These are phyloP conservation scores for Acleris laterana DNA, from an alignment of 2,888 invertebrate genomes.

Conservation along the genomic window DNA sequence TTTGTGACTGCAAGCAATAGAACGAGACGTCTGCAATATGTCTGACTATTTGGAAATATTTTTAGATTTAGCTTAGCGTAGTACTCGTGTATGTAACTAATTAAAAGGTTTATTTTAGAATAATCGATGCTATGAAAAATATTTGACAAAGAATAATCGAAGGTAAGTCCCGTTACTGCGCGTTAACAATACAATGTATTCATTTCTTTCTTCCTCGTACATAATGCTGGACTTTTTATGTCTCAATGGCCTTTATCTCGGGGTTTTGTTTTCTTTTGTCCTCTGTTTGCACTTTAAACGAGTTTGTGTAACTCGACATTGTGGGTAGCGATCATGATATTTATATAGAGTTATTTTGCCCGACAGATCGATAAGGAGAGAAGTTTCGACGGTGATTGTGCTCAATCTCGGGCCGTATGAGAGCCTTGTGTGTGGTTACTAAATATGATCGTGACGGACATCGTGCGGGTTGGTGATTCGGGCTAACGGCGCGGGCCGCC, in stretches of 20 bases:
- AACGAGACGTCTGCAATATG: slow-evolving; percentile 83
- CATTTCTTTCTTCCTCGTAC: slow-evolving; percentile 61
- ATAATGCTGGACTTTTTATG: slow-evolving; percentile 78
- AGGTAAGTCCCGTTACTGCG: slow-evolving; percentile 60
- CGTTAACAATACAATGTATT: slow-evolving; percentile 52
- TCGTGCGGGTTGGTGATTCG: slow-evolving; percentile 61
- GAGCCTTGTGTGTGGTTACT: slow-evolving; percentile 69
- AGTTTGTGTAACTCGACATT: slow-evolving; percentile 66
- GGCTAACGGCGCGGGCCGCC: slow-evolving; percentile 55
- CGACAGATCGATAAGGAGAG: slow-evolving; percentile 81
- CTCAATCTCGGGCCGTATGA: slow-evolving; percentile 69
- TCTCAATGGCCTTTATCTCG: slow-evolving; percentile 82
- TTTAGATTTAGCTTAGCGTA: slow-evolving; percentile 72
- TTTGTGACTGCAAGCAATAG: slow-evolving; percentile 65
- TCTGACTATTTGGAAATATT: slow-evolving; percentile 84
- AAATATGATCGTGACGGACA: slow-evolving; percentile 76
- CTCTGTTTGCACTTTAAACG: slow-evolving; percentile 70
- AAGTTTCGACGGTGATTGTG: slow-evolving; percentile 70
- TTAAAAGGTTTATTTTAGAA: slow-evolving; percentile 56
- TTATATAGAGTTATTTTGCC: slow-evolving; percentile 72
- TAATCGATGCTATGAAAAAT: slow-evolving; percentile 70
- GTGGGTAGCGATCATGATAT: slow-evolving; percentile 58
- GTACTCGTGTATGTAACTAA: slow-evolving; percentile 57
- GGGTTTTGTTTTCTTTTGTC: slow-evolving; percentile 83
- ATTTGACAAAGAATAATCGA: slow-evolving; percentile 65